Evolutionary conservation across 2,797 vertebrate species (phyloP).

Genomic region (Oreochromis grahami): DNA sequence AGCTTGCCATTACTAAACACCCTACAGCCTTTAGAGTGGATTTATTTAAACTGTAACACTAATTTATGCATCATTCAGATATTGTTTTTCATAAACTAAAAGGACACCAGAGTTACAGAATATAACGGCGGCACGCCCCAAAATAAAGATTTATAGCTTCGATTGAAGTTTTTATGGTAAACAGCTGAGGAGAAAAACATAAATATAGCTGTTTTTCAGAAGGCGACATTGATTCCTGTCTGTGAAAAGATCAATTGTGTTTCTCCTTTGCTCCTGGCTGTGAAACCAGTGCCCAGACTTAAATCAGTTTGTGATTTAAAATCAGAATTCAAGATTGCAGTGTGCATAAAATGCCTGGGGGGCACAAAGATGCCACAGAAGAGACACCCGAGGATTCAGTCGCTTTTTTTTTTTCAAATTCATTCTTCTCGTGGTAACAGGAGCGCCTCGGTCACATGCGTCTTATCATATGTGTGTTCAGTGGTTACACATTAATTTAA

Average conservation of each 20-base stretch:
- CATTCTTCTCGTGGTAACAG: background rate
- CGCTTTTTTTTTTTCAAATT: background rate
- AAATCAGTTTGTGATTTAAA: slow-evolving; percentile 12
- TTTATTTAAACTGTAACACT: slow-evolving; percentile 13
- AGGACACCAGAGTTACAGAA: background rate
- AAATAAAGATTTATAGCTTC: background rate
- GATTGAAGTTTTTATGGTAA: background rate
- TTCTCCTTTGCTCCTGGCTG: background rate
- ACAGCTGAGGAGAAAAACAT: slow-evolving; percentile 10
- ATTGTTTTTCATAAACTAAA: background rate
- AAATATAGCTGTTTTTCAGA: slow-evolving; percentile 18
- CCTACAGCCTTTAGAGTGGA: slow-evolving; percentile 10
- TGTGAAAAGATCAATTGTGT: background rate
- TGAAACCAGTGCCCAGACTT: slow-evolving; percentile 11
- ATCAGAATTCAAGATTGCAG: background rate
- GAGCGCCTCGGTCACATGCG: background rate
- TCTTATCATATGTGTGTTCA: background rate
- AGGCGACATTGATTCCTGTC: slow-evolving; percentile 4
- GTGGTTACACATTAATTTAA: slow-evolving; percentile 27
- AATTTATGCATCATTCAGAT: slow-evolving; percentile 18
- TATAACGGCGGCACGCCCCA: background rate
- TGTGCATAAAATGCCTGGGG: background rate
- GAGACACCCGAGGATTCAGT: slow-evolving; percentile 21
- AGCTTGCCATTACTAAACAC: background rate
- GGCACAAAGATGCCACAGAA: background rate